Evolutionary conservation across 1,140 invertebrate genomes (phyloP), one percentile per base, ranked within the genome.

Genomic region (Melipona quadrifasciata): DNA sequence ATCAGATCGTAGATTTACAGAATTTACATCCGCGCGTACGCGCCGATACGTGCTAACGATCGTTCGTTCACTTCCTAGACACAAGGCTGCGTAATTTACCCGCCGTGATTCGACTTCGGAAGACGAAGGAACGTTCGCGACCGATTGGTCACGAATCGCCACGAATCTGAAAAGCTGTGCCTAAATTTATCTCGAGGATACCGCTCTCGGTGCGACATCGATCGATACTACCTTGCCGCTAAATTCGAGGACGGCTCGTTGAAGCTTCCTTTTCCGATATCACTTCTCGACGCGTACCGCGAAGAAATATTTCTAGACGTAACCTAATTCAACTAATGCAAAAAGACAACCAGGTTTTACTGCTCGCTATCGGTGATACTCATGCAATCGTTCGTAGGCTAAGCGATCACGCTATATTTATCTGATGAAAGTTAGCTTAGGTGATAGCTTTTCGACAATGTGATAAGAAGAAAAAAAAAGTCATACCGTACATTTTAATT

Each of bases 111-210:
- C 14, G 31, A 31, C n/a, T 51, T 79, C 0, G 47, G 8, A 24
- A 47, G 51, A 34, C 24, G 24, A 1, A 58, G 67, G 24, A 80
- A 57, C 10, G 11, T 71, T 55, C 24, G 51, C 53, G 67, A 47
- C 14, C 24, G 34, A 47, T 11, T 47, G 39, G 65, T 24, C 51
- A 70, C 58, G 17, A 57, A n/a, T 80, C 27, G 17, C 67, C 34
- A 39, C 67, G 34, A 31, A 58, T 71, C 16, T 55, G 34, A 80
- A 80, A 58, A 71, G 11, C 31, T 10, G 5, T 24, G 16, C 67
- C 65, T 71, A 80, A 80, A 80, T 71, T 80, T 80, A 80, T 80
- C 78, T 71, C 78, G 67, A 39, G 78, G 78, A 71, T 80, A 70
- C 51, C 31, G 51, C 64, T n/a, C 51, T 51, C 17, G 34, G 51